phyloP scores from a whole-genome alignment of 1,140 invertebrate genomes.

The Plectrocnemia conspersa region DNA sequence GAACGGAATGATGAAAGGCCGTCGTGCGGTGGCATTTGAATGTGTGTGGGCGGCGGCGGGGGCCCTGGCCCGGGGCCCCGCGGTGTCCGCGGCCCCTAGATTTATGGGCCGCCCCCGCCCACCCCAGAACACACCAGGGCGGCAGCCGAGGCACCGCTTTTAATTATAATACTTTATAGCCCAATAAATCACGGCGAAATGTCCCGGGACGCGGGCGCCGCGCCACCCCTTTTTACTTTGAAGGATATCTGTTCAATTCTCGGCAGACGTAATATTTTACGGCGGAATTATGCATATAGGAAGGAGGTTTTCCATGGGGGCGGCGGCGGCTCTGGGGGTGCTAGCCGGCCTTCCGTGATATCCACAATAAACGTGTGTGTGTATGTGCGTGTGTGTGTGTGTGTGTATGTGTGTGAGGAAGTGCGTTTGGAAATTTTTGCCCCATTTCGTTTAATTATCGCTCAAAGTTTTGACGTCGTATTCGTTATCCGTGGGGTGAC shows the following conservation, averaged over 20 bases:
- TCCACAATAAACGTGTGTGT: conserved; percentile 33
- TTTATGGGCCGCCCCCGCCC: conserved; percentile 34
- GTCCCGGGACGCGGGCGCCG: conserved; percentile 34
- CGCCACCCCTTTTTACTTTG: conserved; percentile 36
- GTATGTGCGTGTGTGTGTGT: no score
- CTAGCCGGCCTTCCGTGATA: conserved; percentile 26
- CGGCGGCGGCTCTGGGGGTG: conserved; percentile 1
- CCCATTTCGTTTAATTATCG: conserved; percentile 35
- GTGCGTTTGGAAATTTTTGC: conserved; percentile 34
- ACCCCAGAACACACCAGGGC: conserved; percentile 34
- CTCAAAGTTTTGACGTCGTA: conserved; percentile 33
- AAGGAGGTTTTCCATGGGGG: conserved; percentile 5
- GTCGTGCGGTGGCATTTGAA: conserved; percentile 36
- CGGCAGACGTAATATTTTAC: conserved; percentile 37
- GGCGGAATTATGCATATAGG: conserved; percentile 36
- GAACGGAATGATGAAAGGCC: conserved; percentile 35
- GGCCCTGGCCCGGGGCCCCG: conserved; percentile 14
- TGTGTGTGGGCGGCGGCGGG: conserved; percentile 31
- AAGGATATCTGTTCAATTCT: conserved; percentile 37
- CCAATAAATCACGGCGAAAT: conserved; percentile 50
- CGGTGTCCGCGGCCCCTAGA: conserved; percentile 31
- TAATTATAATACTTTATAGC: conserved; percentile 56
- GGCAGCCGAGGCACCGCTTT: conserved; percentile 45
- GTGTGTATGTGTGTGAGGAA: conserved; percentile 31
- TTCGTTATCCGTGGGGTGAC: conserved; percentile 30